A percentile compares a stretch with the other conserved stretches of the same genome.
Evolutionary conservation across 2,888 invertebrate species (phyloP).

Genomic region (Syritta pipiens): DNA sequence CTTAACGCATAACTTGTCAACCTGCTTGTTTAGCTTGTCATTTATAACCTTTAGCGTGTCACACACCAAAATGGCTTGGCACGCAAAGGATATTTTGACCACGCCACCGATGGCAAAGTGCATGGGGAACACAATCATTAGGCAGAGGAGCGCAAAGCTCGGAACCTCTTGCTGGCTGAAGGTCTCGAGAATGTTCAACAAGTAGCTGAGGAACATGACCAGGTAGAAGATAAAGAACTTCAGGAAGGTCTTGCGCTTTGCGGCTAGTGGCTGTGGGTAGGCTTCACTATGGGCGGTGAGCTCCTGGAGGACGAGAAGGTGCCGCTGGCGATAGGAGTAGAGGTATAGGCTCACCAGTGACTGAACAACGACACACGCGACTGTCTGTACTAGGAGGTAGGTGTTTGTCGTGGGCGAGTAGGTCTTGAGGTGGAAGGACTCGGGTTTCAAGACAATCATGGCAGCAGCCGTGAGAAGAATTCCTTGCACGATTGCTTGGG

Average conservation of each 20-base stretch:
- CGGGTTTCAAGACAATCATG: not conserved
- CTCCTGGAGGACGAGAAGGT: constrained; percentile 13
- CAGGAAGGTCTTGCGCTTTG: not conserved
- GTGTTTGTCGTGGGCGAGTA: not conserved
- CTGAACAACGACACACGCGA: constrained; percentile 1
- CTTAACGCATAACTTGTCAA: constrained; percentile 3
- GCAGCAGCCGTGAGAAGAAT: not conserved
- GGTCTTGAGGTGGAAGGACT: not conserved
- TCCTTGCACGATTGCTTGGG: constrained; percentile 5
- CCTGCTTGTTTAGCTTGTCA: not conserved
- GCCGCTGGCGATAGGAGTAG: not conserved
- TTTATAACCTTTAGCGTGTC: constrained; percentile 4
- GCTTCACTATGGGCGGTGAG: not conserved
- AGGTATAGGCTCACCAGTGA: constrained; percentile 17
- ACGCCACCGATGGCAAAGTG: constrained; percentile 13
- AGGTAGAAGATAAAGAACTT: not conserved
- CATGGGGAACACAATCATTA: not conserved
- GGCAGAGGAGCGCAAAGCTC: not conserved
- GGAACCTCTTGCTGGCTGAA: not conserved
- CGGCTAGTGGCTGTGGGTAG: not conserved
- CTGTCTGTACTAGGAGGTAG: not conserved
- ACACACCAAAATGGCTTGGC: not conserved
- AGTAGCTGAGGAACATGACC: not conserved
- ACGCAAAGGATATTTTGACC: constrained; percentile 10
- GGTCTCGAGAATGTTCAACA: not conserved